A percentile compares a stretch with the other conserved stretches of the same genome.
phyloP scores from a whole-genome alignment of 1,140 invertebrate genomes.

The Daktulosphaira vitifoliae region DNA sequence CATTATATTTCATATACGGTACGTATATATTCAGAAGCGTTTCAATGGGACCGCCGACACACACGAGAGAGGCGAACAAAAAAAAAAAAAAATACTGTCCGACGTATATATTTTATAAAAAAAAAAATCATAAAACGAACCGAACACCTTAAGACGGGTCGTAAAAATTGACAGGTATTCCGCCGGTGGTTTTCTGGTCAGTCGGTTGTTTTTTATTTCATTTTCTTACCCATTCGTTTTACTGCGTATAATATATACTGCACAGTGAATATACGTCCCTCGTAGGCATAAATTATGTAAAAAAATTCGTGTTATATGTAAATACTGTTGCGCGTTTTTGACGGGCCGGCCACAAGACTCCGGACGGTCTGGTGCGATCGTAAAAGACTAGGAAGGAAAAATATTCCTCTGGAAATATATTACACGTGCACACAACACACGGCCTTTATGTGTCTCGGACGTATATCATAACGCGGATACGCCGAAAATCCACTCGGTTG shows the following conservation, averaged over 20 bases:
- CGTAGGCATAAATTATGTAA: slow-evolving; percentile 29
- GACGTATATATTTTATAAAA: slow-evolving; percentile 1
- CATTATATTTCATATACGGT: slow-evolving; percentile 28
- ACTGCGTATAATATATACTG: background rate
- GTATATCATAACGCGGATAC: background rate
- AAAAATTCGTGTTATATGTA: slow-evolving; percentile 32
- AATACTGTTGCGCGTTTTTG: slow-evolving; percentile 20
- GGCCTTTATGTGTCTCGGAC: slow-evolving; percentile 21
- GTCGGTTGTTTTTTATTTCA: background rate
- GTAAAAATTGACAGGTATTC: slow-evolving; percentile 34
- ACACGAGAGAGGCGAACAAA: slow-evolving; percentile 8
- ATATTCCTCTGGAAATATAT: slow-evolving; percentile 9
- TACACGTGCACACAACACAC: background rate
- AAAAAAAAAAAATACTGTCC: slow-evolving; percentile 10
- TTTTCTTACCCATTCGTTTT: no score
- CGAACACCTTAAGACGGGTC: slow-evolving; percentile 32
- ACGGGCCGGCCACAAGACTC: slow-evolving; percentile 21
- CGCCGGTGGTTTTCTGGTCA: slow-evolving; percentile 32
- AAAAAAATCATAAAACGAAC: slow-evolving; percentile 18
- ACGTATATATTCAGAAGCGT: slow-evolving; percentile 17
- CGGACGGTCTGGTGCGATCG: slow-evolving; percentile 22
- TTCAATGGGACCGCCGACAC: slow-evolving; percentile 22
- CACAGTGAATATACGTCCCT: slow-evolving; percentile 2
- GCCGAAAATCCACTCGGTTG: slow-evolving; percentile 26
- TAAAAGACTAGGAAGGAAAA: slow-evolving; percentile 13